Evolutionary conservation across 1,140 invertebrate genomes (phyloP), one percentile per base, ranked within the genome.

Genomic region (Apis florea): DNA sequence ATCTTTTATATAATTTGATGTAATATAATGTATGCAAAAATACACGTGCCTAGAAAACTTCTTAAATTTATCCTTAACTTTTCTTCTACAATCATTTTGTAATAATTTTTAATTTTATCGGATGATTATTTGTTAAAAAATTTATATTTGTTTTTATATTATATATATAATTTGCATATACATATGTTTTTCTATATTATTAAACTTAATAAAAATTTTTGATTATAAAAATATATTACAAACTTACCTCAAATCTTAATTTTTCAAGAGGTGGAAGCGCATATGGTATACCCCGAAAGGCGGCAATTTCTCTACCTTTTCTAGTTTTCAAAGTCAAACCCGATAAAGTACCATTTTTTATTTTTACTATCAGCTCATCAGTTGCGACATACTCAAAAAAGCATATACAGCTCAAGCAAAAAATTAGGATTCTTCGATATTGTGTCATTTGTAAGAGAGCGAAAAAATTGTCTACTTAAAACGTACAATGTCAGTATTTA

Each of bases 201-300:
- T 40, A 40, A 40, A 40, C 5, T 40, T 40, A 40, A 6, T 40
- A 40, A 40, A 5, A 40, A 40, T 40, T 40, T 40, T 40, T 40
- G 5, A 40, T 40, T n/a, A n/a, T n/a, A 21, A 56, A 2, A 6
- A 9, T 21, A 21, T n/a, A n/a, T 58, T n/a, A 54, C 17, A 66
- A 67, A 64, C 76, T 92, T 90, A 95, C 94, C 92, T 94, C 87
- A 79, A 95, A 95, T 84, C 95, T 89, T 6, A 95, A 88, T n/a
- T 94, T 85, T 10, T 92, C 92, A 11, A 95, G 54, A 8, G 95
- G 95, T 31, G 95, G 94, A 54, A 93, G 87, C 13, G 95, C 95
- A 74, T 94, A 95, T 8, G 95, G 95, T 69, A 95, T 94, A 53
- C 94, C 94, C n/a, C 93, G 88, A 85, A 95, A 95, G 2, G 90